phyloP scores from a whole-genome alignment of 2,113 vertebrate species.

The Perca flavescens region DNA sequence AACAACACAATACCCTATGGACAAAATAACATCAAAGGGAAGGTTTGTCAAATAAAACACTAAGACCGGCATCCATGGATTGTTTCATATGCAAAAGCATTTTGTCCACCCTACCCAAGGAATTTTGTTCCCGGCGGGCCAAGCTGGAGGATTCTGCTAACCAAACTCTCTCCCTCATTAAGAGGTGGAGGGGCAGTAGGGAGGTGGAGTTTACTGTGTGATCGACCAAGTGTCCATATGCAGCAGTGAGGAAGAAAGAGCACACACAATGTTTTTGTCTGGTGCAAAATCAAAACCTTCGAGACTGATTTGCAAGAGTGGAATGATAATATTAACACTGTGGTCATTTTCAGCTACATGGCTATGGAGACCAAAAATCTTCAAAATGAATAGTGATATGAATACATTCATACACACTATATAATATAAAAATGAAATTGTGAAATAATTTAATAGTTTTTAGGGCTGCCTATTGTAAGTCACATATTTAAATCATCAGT shows the following conservation, averaged over 20 bases:
- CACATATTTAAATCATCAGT: too few species aligned
- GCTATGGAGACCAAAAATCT: not conserved
- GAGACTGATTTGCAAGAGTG: not conserved
- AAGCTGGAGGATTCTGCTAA: conserved; percentile 99
- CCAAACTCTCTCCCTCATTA: conserved; percentile 99
- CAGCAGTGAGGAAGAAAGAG: conserved; percentile 96
- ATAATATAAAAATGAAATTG: not conserved
- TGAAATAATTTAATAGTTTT: not conserved
- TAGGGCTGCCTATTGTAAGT: too few species aligned
- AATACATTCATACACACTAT: not conserved
- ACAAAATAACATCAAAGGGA: conserved; percentile 85
- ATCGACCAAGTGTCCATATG: conserved; percentile 89
- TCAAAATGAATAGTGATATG: not conserved
- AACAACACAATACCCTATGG: conserved; percentile 23
- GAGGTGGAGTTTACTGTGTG: conserved; percentile 99
- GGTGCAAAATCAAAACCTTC: conserved; percentile 25
- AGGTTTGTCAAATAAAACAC: conserved; percentile 64
- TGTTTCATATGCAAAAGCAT: conserved; percentile 88
- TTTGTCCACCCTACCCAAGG: conserved; percentile 94
- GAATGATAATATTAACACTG: not conserved
- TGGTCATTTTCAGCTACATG: not conserved
- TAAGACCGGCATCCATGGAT: conserved; percentile 93
- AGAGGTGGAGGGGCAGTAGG: conserved; percentile 98
- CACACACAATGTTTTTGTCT: conserved; percentile 81
- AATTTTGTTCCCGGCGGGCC: conserved; percentile 99